phyloP scores from a whole-genome alignment of 2,888 invertebrate genomes.

The Antheraea yamamai region DNA sequence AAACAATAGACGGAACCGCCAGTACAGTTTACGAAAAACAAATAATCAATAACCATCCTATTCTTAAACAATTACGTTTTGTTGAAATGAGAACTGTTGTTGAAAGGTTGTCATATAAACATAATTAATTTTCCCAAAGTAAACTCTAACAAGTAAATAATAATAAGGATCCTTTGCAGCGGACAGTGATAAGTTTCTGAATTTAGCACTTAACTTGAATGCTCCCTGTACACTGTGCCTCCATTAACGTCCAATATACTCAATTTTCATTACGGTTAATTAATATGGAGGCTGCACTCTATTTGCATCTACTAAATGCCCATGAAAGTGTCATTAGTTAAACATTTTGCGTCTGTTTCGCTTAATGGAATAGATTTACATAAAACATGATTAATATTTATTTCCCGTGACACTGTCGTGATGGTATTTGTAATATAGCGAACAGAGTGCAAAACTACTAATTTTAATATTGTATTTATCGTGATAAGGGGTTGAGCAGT shows the following conservation, averaged over 20 bases:
- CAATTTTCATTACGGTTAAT: not conserved
- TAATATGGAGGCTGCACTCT: not conserved
- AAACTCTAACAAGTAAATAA: not conserved
- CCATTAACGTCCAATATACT: not conserved
- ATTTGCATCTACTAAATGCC: not conserved
- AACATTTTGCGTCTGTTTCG: not conserved
- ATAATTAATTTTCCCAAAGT: not conserved
- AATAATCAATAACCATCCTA: not conserved
- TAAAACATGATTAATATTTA: not conserved
- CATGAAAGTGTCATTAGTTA: not conserved
- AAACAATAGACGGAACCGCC: not conserved
- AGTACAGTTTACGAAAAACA: not conserved
- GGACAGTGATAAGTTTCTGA: slow-evolving; percentile 2
- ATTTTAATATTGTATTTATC: too few species aligned
- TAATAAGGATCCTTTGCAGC: not conserved
- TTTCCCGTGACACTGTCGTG: not conserved
- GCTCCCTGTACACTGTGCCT: not conserved
- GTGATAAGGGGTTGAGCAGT: too few species aligned
- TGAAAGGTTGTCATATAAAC: not conserved
- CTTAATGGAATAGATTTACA: not conserved
- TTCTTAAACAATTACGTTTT: not conserved
- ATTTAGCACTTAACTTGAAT: not conserved
- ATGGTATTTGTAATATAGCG: not conserved
- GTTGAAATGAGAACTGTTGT: not conserved
- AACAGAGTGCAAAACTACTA: not conserved